Percentiles rank a stretch among this genome's conserved stretches.
Evolutionary conservation across 37 sponge, comb jelly and placozoan species (phyloP).

Genomic region (Lycopodina hypogea): DNA sequence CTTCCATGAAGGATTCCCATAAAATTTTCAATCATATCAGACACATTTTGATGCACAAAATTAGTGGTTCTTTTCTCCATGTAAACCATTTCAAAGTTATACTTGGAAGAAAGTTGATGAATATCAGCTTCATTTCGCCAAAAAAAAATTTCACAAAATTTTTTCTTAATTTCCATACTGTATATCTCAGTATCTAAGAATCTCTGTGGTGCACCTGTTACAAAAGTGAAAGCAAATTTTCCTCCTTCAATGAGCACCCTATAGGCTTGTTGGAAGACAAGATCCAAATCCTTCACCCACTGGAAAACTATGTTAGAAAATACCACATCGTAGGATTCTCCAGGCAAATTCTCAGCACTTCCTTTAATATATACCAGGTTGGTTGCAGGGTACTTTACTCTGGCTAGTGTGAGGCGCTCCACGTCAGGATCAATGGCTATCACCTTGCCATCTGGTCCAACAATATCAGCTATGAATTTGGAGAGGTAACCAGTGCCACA

Average conservation of each 20-base stretch:
- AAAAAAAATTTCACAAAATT: background rate
- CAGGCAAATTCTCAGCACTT: background rate
- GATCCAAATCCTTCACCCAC: background rate
- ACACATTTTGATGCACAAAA: no score
- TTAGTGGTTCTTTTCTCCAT: no score
- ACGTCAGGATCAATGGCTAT: conserved; percentile 10
- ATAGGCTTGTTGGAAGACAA: background rate
- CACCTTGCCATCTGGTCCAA: background rate
- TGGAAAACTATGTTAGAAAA: background rate
- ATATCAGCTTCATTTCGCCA: background rate
- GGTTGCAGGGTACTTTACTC: background rate
- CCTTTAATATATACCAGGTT: background rate
- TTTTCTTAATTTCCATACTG: background rate
- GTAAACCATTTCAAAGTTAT: background rate
- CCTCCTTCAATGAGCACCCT: background rate
- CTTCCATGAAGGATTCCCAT: background rate
- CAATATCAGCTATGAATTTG: background rate
- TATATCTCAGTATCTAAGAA: background rate
- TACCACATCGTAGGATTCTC: background rate
- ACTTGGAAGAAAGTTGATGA: background rate
- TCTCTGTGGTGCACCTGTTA: background rate
- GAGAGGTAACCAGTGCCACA: background rate
- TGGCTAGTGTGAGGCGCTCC: background rate
- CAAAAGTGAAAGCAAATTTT: background rate
- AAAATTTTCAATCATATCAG: no score